Conservation (phyloP, 2,797 vertebrate genomes). For the Orientallactaga sibirica region DNA sequence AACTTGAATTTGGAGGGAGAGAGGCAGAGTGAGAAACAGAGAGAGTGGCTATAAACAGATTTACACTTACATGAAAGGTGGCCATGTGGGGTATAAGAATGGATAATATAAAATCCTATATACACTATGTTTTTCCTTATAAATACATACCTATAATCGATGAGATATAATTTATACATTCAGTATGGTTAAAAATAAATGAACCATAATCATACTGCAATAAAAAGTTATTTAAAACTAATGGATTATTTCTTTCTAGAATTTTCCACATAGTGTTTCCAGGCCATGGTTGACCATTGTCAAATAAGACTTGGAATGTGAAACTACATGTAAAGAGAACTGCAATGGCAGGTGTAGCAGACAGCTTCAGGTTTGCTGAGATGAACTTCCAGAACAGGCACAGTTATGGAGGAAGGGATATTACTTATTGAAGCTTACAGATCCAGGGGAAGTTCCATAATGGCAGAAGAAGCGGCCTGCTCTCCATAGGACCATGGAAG, state of each 20-base stretch:
- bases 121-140: neutral
- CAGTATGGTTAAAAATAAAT: neutral
- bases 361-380: no score
- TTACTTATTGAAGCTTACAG: no score
- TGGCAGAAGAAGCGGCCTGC: no score
- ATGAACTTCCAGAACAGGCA: no score
- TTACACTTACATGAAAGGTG: no score
- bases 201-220: neutral
- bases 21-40: neutral
- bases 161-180: neutral
- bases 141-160: neutral
- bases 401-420: no score
- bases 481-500: no score
- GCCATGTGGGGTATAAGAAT: accelerated
- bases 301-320: neutral
- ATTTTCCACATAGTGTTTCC: neutral
- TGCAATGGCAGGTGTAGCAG: neutral
- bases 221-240: neutral
- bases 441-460: no score
- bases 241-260: neutral
- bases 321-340: no score
- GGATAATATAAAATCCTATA: neutral
- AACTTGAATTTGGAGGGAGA: neutral
- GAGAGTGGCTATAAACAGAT: no score
- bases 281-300: neutral